Percentiles rank a stretch among this genome's conserved stretches.
phyloP scores from a whole-genome alignment of 2,797 vertebrate species.

The Sebastiscus albofasciatus region DNA sequence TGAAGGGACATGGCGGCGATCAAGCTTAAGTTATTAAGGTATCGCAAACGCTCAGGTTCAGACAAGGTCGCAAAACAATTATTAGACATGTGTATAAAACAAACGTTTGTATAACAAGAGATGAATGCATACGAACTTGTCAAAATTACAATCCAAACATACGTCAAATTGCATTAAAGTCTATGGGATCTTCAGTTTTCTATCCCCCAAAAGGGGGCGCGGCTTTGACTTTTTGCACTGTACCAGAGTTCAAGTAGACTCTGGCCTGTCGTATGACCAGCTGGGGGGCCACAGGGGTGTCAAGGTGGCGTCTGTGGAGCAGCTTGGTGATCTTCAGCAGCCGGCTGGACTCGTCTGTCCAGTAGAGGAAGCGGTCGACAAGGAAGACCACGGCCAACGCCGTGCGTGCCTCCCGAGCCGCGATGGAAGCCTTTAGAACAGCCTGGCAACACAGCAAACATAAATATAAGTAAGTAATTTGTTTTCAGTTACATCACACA shows the following conservation, averaged over 20 bases:
- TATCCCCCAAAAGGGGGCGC: too few relatives aligned
- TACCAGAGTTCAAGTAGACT: constrained; percentile 89
- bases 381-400: constrained; percentile 88
- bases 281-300: constrained; percentile 89
- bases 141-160: too few relatives aligned
- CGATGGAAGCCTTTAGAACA: constrained; percentile 85
- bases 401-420: constrained; percentile 70
- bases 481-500: neutral
- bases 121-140: too few relatives aligned
- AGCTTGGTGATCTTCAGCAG: constrained; percentile 87
- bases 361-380: constrained; percentile 92
- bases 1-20: too few relatives aligned
- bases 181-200: too few relatives aligned
- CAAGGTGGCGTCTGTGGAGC: constrained; percentile 84
- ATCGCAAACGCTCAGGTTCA: too few relatives aligned
- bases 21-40: too few relatives aligned
- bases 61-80: too few relatives aligned
- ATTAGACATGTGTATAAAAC: too few relatives aligned
- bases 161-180: too few relatives aligned
- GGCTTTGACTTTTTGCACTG: neutral
- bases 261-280: constrained; percentile 93
- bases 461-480: rapidly evolving
- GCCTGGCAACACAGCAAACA: constrained; percentile 71
- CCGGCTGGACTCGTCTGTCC: constrained; percentile 86
- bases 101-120: too few relatives aligned